A percentile compares a stretch with the other conserved stretches of the same genome.
These are phyloP conservation scores for Sebastes flavidus DNA, from an alignment of 2,797 vertebrate species.

Conservation along the genomic window DNA sequence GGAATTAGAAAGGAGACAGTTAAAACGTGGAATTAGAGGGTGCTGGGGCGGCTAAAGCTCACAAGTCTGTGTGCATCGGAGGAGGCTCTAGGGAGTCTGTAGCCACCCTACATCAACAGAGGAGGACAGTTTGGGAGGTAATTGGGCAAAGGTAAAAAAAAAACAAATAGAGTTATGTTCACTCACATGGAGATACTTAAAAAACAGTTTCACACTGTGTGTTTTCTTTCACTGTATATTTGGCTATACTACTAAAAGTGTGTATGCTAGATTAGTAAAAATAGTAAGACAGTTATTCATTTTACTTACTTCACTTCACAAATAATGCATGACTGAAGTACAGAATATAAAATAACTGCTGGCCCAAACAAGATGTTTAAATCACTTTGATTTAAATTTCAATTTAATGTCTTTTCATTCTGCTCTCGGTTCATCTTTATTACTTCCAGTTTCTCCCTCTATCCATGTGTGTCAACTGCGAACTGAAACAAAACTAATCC, in stretches of 20 bases:
- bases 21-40: background rate
- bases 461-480: background rate
- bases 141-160: background rate
- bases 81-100: background rate
- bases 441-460: background rate
- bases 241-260: background rate
- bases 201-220: background rate
- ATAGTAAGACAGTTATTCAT: background rate
- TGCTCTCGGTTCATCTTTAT: background rate
- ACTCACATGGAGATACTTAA: background rate
- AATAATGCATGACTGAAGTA: background rate
- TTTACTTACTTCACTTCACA: background rate
- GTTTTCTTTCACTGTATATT: background rate
- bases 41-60: background rate
- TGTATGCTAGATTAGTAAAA: background rate
- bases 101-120: background rate
- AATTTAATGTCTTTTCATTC: background rate
- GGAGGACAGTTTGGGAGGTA: background rate
- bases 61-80: background rate
- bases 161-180: background rate
- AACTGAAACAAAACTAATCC: background rate
- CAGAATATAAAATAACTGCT: background rate
- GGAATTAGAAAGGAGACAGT: background rate
- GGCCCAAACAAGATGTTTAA: background rate
- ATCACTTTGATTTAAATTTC: background rate